Evolutionary conservation across 2,888 invertebrate genomes (phyloP).

Genomic region (Apodemia mormo): DNA sequence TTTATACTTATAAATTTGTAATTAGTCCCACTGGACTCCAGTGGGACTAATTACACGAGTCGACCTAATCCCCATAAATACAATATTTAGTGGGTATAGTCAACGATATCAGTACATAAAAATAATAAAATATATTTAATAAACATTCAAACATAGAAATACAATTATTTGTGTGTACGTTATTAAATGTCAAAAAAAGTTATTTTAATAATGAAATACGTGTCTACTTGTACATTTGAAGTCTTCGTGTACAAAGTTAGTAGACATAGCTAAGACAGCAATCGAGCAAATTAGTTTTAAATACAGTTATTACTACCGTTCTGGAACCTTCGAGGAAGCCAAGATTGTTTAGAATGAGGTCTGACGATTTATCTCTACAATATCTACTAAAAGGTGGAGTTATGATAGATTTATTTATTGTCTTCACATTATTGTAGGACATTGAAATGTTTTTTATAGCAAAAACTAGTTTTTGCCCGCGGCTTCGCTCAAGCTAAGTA

Average conservation of each 20-base stretch:
- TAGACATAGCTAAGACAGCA: slow-evolving; percentile 10
- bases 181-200: neutral
- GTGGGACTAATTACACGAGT: too few species aligned
- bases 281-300: slow-evolving; percentile 46
- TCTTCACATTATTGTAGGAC: neutral
- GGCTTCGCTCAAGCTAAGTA: too few species aligned
- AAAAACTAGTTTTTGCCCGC: too few species aligned
- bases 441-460: too few species aligned
- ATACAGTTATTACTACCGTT: slow-evolving; percentile 15
- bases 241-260: neutral
- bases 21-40: too few species aligned
- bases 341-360: slow-evolving; percentile 5
- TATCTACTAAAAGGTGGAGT: neutral
- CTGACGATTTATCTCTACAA: neutral
- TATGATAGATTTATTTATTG: neutral
- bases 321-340: slow-evolving; percentile 12
- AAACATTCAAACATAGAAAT: too few species aligned
- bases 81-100: too few species aligned
- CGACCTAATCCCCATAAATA: too few species aligned
- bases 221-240: neutral
- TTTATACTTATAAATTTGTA: too few species aligned
- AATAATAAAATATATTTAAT: too few species aligned
- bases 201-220: neutral
- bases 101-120: too few species aligned
- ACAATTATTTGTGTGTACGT: too few species aligned